These are phyloP conservation scores for Eidolon dupreanum DNA, from an alignment of 2,797 vertebrate species.

Conservation along the genomic window DNA sequence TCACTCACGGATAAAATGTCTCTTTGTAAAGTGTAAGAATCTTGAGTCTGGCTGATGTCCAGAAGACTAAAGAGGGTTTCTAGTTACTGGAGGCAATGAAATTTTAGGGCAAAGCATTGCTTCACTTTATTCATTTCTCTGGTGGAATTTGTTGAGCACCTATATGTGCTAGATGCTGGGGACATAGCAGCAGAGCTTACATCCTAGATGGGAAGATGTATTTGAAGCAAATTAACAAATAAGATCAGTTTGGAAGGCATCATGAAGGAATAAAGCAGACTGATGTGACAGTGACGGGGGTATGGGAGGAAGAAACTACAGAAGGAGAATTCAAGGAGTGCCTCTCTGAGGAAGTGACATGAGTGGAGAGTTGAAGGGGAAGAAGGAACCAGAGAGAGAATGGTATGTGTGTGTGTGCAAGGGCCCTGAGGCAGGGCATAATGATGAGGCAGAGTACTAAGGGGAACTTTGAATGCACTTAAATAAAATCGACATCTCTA, in stretches of 20 bases:
- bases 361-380: not conserved
- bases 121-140: not conserved
- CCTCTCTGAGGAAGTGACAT: not conserved
- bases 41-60: not conserved
- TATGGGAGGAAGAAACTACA: not conserved
- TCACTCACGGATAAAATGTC: not conserved
- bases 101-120: not conserved
- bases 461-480: not conserved
- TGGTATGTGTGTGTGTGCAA: not conserved
- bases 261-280: not conserved
- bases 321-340: not conserved
- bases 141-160: not conserved
- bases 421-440: not conserved
- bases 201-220: not conserved
- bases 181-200: not conserved
- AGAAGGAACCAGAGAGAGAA: not conserved
- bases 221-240: not conserved
- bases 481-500: slow-evolving; percentile 5
- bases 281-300: not conserved
- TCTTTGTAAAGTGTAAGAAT: not conserved
- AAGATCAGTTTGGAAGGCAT: not conserved
- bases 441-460: not conserved
- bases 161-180: not conserved
- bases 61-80: not conserved
- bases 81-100: not conserved